Evolutionary conservation across 2,113 vertebrate species (phyloP).

Genomic region (Boleophthalmus pectinirostris): DNA sequence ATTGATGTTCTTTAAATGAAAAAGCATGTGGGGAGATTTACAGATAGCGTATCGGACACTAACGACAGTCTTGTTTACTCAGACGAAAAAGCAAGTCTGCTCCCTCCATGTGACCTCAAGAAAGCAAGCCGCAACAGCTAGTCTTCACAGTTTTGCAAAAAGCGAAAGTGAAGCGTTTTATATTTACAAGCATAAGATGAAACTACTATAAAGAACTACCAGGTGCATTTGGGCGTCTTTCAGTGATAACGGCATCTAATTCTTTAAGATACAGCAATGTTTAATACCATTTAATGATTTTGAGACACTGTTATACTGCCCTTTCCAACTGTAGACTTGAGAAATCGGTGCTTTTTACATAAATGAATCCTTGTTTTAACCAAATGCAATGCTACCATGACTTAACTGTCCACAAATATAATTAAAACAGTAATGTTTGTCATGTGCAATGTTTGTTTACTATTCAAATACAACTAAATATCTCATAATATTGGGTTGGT

Average conservation of each 20-base stretch:
- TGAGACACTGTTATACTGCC: background rate
- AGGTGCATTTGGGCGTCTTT: background rate
- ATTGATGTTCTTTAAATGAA: conserved; percentile 34
- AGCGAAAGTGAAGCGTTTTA: background rate
- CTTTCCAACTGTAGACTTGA: background rate
- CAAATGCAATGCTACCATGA: background rate
- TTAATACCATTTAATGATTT: background rate
- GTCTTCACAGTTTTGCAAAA: background rate
- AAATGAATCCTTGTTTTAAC: background rate
- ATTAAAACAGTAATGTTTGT: background rate
- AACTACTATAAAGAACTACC: background rate
- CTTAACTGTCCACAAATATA: background rate
- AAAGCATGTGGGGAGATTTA: conserved; percentile 42
- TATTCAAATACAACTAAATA: background rate
- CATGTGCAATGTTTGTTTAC: background rate
- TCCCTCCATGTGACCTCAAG: conserved; percentile 7
- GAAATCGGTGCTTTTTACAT: background rate
- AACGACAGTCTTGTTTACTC: conserved; percentile 32
- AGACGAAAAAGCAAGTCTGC: conserved; percentile 20
- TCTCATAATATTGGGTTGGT: background rate
- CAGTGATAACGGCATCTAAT: background rate
- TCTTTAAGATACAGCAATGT: background rate
- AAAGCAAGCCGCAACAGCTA: conserved; percentile 1
- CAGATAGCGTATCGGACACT: conserved; percentile 28
- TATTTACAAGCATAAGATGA: background rate